A percentile compares a stretch with the other conserved stretches of the same genome.
Evolutionary conservation across 37 sponge, comb jelly and placozoan genomes (phyloP).

Genomic region (Eunapius fragilis): DNA sequence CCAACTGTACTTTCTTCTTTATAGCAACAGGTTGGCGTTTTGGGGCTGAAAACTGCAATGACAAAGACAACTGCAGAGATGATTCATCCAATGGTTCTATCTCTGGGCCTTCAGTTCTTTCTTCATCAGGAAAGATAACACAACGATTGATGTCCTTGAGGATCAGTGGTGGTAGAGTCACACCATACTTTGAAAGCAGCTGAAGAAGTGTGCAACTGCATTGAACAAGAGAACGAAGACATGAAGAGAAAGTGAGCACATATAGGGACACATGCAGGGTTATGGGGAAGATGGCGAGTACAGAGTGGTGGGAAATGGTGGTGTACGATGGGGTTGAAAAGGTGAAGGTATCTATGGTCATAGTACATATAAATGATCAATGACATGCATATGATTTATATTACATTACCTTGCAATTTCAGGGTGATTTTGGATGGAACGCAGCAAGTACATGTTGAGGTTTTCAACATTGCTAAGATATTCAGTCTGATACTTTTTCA

Average conservation of each 20-base stretch:
- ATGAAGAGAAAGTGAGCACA: too few species aligned
- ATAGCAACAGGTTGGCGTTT: constrained; percentile 18
- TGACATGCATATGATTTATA: background rate
- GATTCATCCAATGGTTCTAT: background rate
- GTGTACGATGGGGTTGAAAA: too few species aligned
- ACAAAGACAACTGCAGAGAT: constrained; percentile 1
- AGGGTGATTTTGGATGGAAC: constrained; percentile 43
- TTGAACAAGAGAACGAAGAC: too few species aligned
- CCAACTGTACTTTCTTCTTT: constrained; percentile 1
- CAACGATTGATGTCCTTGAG: constrained; percentile 14
- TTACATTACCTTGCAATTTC: constrained; percentile 38
- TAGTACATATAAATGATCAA: too few species aligned
- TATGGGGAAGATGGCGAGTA: too few species aligned
- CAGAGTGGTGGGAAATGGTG: too few species aligned
- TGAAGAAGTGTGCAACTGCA: constrained; percentile 36
- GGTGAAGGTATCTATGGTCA: too few species aligned
- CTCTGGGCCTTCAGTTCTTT: background rate
- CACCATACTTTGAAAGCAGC: constrained; percentile 47
- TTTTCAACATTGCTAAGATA: constrained; percentile 32
- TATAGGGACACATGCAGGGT: too few species aligned
- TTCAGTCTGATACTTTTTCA: constrained; percentile 7
- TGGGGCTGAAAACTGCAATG: constrained; percentile 32
- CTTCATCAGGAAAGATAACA: constrained; percentile 46
- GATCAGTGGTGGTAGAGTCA: constrained; percentile 27
- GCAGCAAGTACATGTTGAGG: constrained; percentile 38